Base-by-base conservation (phyloP, 2,888 invertebrate species). In the Orthosia incerta region DNA sequence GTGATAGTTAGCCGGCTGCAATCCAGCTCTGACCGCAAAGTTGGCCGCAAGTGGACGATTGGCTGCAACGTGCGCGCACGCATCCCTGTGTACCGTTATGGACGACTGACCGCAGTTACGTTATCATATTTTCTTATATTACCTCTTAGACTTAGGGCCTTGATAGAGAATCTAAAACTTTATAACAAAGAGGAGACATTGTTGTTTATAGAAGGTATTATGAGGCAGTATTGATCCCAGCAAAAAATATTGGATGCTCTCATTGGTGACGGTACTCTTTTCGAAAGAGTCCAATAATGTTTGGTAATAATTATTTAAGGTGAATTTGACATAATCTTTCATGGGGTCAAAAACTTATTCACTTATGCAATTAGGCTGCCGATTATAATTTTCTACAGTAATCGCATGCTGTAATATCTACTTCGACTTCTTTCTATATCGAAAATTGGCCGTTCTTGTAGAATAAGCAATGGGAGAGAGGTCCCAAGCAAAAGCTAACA, bases 71-170 rank as follows among this genome's bases (percentile, higher is more conserved):
- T 79, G 79, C 71, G 77, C 71, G 59, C 60, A 75, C 76, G 80
- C 85, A 79, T 76, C 82, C 77, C 66, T 59, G 60, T 72, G 39
- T 62, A 83, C 86, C 86, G 86, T 85, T 87, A 86, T 76, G 60
- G 56, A 75, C 64, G 75, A 74, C 76, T 77, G 80, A 77, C 82
- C 84, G 74, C 73, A 75, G 76, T 59, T 62, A 70, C 70, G 64
- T 64, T 81, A 81, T 84, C 60, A 70, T 80, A 76, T 74, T 80
- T 83, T 80, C 74, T 61, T 76, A 39, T 46, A 61, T n/a, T 31
- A 70, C 57, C 79, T 71, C 2, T 77, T 39, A 31, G 18, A 51
- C 26, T 31, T n/a, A 16, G 13, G 3, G 18, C 18, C 48, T 63
- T 20, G 3, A 39, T 26, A 20, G 5, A 67, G 11, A 59, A 39